phyloP scores from a whole-genome alignment of 2,797 vertebrate genomes.

The Cheirogaleus major region DNA sequence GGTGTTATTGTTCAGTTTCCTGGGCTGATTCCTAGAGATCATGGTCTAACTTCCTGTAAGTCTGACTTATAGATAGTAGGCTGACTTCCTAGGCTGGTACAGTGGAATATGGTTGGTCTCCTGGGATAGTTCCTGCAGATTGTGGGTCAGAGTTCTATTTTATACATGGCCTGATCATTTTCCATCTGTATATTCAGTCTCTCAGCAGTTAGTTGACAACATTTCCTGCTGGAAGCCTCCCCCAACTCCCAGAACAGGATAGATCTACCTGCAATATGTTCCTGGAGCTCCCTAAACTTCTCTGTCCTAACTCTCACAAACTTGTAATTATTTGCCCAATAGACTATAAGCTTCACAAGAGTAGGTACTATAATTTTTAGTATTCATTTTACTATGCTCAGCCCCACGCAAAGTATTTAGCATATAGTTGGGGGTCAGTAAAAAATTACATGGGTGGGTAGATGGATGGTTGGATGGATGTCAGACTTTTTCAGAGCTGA shows the following conservation, averaged over 20 bases:
- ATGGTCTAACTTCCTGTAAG: not conserved
- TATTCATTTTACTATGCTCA: not conserved
- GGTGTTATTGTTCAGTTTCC: not conserved
- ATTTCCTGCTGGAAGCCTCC: not conserved
- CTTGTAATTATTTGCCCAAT: not conserved
- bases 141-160: not conserved
- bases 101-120: not conserved
- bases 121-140: not conserved
- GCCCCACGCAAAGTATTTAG: not conserved
- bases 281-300: not conserved
- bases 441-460: not conserved
- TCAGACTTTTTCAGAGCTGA: not conserved
- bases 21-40: not conserved
- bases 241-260: not conserved
- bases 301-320: slow-evolving; percentile 26
- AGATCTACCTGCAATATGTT: not conserved
- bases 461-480: not conserved
- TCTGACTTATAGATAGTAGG: not conserved
- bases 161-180: not conserved
- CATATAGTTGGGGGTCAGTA: not conserved
- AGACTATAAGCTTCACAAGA: not conserved
- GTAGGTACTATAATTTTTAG: not conserved
- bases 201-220: not conserved
- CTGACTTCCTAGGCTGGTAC: not conserved
- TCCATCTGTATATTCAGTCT: not conserved